Evolutionary conservation across 2,113 vertebrate species (phyloP), one percentile per base, ranked within the genome.

Genomic region (Cyanoramphus novaezelandiae): DNA sequence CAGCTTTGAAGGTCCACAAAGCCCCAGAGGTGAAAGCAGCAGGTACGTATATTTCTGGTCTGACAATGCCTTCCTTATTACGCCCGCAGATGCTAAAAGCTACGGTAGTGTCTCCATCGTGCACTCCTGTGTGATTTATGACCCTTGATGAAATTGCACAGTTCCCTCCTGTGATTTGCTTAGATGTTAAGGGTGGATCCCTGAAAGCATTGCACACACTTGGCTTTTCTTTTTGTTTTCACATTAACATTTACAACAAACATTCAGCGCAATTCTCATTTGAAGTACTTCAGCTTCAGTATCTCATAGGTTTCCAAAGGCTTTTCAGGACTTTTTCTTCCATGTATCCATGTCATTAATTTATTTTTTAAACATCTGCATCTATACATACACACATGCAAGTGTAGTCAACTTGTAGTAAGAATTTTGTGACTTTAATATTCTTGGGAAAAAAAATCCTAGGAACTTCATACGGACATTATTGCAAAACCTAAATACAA

Each of bases 111-210:
- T 3, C 2, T 59, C 46, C 21, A 31, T n/a, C 72, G 8, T 29
- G 24, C 82, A 31, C 15, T 28, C 10, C 24, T 19, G 55, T 25
- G 11, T 4, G 2, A 35, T 64, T 67, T 57, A 52, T 10, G 10
- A 0, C 12, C 5, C 2, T 10, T 33, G 13, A 5, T 4, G 25
- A 9, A 27, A 37, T 23, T 82, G 2, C 41, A 17, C 47, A 19
- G 24, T 11, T 52, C 14, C 28, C 33, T 37, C 35, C 55, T 14
- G 11, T 13, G 9, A 64, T 46, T 55, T 55, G 28, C 29, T 47
- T 17, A 25, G 15, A 14, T 24, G 44, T 63, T 62, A 37, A 59
- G 18, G 63, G 1, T 4, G 9, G 31, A 8, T 24, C 41, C 20
- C 59, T 35, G 25, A 25, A 92, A 67, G 25, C 31, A 27, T 13